Conservation (phyloP, 2,797 vertebrate species). For the Gymnothorax javanicus region DNA sequence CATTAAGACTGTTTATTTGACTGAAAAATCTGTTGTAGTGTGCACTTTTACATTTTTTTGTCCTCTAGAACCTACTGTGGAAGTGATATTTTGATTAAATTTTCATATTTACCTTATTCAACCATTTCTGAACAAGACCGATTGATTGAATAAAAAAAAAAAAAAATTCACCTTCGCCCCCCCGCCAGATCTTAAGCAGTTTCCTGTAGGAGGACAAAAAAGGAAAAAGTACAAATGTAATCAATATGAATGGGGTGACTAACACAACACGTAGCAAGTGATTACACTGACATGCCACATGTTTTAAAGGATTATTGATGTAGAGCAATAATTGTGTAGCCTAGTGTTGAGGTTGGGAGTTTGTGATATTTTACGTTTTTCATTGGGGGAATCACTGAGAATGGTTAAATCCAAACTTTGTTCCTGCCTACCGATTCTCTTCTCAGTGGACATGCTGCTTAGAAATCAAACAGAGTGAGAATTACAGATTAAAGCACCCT, state of each 20-base stretch:
- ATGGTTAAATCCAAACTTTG: slow-evolving; percentile 10
- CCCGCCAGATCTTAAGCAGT: neutral
- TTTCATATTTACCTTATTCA: neutral
- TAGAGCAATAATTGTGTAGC: neutral
- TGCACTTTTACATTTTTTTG: neutral
- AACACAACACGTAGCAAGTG: neutral
- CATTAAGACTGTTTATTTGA: neutral
- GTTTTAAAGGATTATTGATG: slow-evolving; percentile 4
- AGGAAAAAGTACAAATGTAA: neutral
- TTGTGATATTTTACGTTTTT: neutral
- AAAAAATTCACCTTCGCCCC: neutral
- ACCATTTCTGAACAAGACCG: neutral
- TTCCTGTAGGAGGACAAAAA: neutral
- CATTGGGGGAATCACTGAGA: neutral
- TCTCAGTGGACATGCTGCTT: slow-evolving; percentile 3
- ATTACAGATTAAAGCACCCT: slow-evolving; percentile 22
- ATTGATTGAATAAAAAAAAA: neutral
- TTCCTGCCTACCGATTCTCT: slow-evolving; percentile 18
- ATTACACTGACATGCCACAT: neutral
- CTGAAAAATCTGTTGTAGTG: neutral
- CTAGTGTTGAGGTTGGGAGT: neutral
- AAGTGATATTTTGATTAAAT: neutral
- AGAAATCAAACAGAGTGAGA: slow-evolving; percentile 19
- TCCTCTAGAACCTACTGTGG: neutral
- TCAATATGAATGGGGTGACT: neutral